Percentiles rank a stretch among this genome's conserved stretches.
phyloP scores from a whole-genome alignment of 2,888 invertebrate genomes.

The Drosophila macrospina region DNA sequence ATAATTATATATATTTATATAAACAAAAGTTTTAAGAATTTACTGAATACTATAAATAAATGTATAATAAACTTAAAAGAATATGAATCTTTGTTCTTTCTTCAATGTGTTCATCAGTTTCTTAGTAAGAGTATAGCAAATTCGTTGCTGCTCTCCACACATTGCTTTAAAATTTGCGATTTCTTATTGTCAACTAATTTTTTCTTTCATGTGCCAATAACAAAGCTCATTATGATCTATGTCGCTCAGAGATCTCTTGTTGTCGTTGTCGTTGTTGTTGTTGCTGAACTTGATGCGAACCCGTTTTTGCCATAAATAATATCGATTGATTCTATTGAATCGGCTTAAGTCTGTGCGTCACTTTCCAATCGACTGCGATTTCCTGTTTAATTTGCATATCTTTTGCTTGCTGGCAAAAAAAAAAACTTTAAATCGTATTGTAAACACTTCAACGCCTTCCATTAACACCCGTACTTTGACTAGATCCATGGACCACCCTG shows the following conservation, averaged over 20 bases:
- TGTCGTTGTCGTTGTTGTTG: conserved; percentile 38
- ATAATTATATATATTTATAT: too few relatives aligned
- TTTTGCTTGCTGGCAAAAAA: conserved; percentile 4
- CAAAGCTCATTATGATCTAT: conserved; percentile 44
- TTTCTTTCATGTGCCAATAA: conserved; percentile 29
- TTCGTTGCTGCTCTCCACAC: background rate
- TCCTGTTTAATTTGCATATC: conserved; percentile 69
- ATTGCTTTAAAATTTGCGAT: conserved; percentile 8
- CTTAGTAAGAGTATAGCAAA: background rate
- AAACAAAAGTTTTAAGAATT: too few relatives aligned
- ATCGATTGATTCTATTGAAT: conserved; percentile 47
- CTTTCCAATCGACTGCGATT: conserved; percentile 64
- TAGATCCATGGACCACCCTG: conserved; percentile 59
- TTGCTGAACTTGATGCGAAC: conserved; percentile 57
- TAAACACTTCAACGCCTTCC: conserved; percentile 45
- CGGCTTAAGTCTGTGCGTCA: conserved; percentile 37
- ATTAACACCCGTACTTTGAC: conserved; percentile 34
- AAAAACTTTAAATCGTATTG: conserved; percentile 23
- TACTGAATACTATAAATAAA: too few relatives aligned
- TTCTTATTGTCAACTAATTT: conserved; percentile 49
- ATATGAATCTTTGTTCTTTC: too few relatives aligned
- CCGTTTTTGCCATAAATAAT: conserved; percentile 50
- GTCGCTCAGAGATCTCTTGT: conserved; percentile 29
- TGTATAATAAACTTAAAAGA: too few relatives aligned
- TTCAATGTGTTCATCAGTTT: too few relatives aligned